A percentile compares a stretch with the other conserved stretches of the same genome.
These are phyloP conservation scores for Poeciliopsis occidentalis DNA, from an alignment of 2,113 vertebrate genomes.

Conservation along the genomic window DNA sequence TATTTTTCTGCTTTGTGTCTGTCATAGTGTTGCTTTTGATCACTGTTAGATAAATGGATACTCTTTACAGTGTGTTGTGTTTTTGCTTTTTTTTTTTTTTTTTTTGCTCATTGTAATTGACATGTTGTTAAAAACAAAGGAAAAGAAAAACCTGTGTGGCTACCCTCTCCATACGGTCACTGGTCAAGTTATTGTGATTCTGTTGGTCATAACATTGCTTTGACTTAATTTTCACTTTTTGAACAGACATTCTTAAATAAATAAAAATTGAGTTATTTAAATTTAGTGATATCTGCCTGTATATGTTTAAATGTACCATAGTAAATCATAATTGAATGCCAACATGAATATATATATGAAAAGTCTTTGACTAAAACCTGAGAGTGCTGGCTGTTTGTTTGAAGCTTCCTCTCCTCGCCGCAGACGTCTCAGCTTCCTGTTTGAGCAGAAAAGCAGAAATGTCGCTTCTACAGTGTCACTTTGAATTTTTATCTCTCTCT, in stretches of 20 bases:
- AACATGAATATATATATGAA: neutral
- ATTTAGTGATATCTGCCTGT: too few species aligned
- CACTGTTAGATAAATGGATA: too few species aligned
- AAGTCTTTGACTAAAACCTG: slow-evolving; percentile 15
- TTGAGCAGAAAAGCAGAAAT: slow-evolving; percentile 29
- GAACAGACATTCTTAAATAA: too few species aligned
- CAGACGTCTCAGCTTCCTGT: slow-evolving; percentile 11
- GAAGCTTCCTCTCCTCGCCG: neutral
- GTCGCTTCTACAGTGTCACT: slow-evolving; percentile 26
- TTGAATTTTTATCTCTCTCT: slow-evolving; percentile 35
- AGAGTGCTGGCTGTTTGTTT: neutral
- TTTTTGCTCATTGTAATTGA: too few species aligned
- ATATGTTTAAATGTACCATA: neutral
- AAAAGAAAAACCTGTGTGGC: too few species aligned
- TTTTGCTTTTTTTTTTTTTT: neutral
- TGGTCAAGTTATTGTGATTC: neutral
- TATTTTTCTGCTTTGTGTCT: too few species aligned
- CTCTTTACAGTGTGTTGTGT: neutral
- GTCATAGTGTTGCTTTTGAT: too few species aligned
- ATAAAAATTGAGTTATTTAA: too few species aligned
- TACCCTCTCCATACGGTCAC: too few species aligned
- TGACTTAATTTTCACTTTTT: too few species aligned
- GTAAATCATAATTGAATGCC: neutral
- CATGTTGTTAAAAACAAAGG: too few species aligned
- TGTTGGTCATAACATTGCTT: too few species aligned